Conservation (phyloP, 2,797 vertebrate genomes). For the Distichodus sexfasciatus region DNA sequence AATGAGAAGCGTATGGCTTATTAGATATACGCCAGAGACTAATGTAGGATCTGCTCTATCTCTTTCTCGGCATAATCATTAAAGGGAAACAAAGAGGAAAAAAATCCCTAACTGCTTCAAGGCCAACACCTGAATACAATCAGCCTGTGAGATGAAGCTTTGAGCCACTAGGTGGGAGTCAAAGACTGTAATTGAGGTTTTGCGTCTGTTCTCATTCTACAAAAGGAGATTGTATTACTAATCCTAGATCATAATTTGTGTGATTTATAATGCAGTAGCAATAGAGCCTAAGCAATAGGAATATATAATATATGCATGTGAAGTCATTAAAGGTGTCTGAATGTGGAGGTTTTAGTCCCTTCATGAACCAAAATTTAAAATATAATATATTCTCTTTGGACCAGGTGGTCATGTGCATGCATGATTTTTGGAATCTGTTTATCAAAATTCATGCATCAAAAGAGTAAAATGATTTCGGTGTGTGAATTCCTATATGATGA, state of each 20-base stretch:
- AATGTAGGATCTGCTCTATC: background rate
- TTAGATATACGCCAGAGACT: background rate
- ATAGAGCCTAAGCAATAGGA: no score
- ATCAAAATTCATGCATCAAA: no score
- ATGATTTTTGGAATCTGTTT: no score
- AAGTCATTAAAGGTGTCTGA: background rate
- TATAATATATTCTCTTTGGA: no score
- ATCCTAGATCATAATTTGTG: constrained; percentile 12
- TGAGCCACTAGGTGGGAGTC: constrained; percentile 81
- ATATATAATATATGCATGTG: no score
- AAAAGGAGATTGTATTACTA: background rate
- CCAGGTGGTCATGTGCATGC: no score
- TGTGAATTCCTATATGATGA: no score
- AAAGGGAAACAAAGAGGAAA: background rate
- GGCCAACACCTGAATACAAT: constrained; percentile 27
- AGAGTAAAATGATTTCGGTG: no score
- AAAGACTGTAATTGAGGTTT: constrained; percentile 67
- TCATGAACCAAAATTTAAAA: no score
- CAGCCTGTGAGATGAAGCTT: background rate
- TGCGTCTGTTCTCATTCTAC: background rate
- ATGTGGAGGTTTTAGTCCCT: no score
- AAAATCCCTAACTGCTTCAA: constrained; percentile 11
- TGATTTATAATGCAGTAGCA: constrained; percentile 1
- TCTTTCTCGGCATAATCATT: constrained; percentile 3
- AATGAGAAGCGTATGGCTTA: background rate